A percentile compares a stretch with the other conserved stretches of the same genome.
These are phyloP conservation scores for Albula glossodonta DNA, from an alignment of 2,113 vertebrate species.

Conservation along the genomic window DNA sequence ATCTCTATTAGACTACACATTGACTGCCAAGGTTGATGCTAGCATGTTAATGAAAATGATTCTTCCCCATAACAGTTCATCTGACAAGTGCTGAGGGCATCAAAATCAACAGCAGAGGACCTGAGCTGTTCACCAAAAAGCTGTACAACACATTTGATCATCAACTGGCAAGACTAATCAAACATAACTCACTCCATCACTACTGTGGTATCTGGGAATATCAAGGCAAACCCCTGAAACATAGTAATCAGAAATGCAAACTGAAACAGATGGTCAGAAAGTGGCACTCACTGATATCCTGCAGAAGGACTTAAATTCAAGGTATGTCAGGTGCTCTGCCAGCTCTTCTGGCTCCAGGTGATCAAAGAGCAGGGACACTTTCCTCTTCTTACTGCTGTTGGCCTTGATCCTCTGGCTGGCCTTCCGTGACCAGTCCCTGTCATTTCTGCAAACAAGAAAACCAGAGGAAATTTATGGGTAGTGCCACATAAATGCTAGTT, in stretches of 20 bases:
- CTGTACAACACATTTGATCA: background rate
- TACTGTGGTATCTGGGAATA: background rate
- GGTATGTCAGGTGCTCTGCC: conserved; percentile 90
- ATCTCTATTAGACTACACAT: background rate
- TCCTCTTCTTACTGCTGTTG: conserved; percentile 90
- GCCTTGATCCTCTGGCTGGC: conserved; percentile 89
- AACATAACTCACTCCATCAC: background rate
- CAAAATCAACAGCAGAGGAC: background rate
- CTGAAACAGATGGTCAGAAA: background rate
- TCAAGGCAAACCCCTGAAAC: background rate
- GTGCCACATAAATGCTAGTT: no score
- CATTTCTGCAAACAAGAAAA: conserved; percentile 68
- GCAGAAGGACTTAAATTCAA: conserved; percentile 94
- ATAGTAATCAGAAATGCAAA: background rate
- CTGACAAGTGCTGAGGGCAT: background rate
- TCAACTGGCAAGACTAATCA: background rate
- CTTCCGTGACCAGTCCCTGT: conserved; percentile 93
- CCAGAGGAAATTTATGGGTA: background rate
- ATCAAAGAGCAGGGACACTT: conserved; percentile 94
- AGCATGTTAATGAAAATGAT: background rate
- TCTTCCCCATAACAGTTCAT: background rate
- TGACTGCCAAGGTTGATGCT: background rate
- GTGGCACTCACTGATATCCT: conserved; percentile 84
- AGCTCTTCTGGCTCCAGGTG: conserved; percentile 91
- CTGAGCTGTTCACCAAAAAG: background rate